A percentile compares a stretch with the other conserved stretches of the same genome.
phyloP scores from a whole-genome alignment of 2,888 invertebrate genomes.

The Pristionchus mayeri region DNA sequence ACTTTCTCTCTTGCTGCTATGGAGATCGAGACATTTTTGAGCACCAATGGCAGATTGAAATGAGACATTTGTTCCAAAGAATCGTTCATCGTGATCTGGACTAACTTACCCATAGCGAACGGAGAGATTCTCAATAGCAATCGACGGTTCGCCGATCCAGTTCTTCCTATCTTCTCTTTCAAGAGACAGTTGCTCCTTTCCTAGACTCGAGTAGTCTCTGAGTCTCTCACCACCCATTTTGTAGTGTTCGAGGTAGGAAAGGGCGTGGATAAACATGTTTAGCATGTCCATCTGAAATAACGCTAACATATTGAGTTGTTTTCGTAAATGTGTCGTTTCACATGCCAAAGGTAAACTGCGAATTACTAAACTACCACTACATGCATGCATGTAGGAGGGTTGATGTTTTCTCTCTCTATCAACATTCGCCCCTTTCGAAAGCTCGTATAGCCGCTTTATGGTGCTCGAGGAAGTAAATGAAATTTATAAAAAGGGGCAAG shows the following conservation, averaged over 20 bases:
- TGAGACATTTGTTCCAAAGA: no score
- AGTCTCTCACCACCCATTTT: background rate
- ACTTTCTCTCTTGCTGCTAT: constrained; percentile 83
- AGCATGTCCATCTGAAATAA: background rate
- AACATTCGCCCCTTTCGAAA: no score
- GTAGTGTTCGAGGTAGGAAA: constrained; percentile 36
- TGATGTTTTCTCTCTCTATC: no score
- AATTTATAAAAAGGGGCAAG: no score
- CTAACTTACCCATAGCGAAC: background rate
- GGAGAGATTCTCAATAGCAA: background rate
- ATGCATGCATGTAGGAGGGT: no score
- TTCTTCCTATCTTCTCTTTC: background rate
- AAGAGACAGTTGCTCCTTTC: background rate
- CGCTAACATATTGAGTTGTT: no score
- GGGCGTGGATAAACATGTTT: background rate
- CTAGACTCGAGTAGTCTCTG: background rate
- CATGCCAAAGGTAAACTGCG: no score
- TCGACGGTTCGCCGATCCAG: background rate
- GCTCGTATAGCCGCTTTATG: no score
- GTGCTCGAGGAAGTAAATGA: no score
- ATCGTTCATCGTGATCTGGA: background rate
- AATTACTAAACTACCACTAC: background rate
- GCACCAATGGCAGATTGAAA: constrained; percentile 29
- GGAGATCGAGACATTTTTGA: background rate
- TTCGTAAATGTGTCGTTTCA: no score